These are phyloP conservation scores for Melitaea cinxia DNA, from an alignment of 1,140 invertebrate species.

Conservation along the genomic window DNA sequence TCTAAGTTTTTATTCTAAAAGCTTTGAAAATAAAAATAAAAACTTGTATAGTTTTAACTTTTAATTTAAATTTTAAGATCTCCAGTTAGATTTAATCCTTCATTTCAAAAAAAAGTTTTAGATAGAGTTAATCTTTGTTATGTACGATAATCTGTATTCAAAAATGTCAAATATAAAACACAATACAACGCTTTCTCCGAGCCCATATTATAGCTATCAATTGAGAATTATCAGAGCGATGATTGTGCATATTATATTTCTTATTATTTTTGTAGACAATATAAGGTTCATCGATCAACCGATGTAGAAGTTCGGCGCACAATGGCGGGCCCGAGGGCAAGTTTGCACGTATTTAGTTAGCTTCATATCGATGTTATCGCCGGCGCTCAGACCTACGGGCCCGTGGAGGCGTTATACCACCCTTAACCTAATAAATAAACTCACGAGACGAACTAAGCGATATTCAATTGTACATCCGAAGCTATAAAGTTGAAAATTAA, in stretches of 20 bases:
- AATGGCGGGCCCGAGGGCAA: conserved; percentile 38
- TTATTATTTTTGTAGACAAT: background rate
- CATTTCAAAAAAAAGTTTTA: no score
- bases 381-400: conserved; percentile 41
- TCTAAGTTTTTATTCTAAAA: no score
- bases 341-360: conserved; percentile 59
- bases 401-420: conserved; percentile 51
- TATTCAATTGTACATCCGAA: conserved; percentile 34
- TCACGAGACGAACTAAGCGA: conserved; percentile 24
- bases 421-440: conserved; percentile 54
- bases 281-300: conserved; percentile 15
- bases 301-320: conserved; percentile 37
- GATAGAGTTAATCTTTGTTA: no score
- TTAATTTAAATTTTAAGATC: no score
- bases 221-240: background rate
- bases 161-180: background rate
- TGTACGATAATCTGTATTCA: no score
- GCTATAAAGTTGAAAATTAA: conserved; percentile 44
- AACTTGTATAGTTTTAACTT: no score
- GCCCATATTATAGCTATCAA: background rate
- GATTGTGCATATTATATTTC: background rate
- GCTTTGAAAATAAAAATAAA: no score
- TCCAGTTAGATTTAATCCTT: no score
- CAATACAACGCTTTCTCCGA: no score
- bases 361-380: conserved; percentile 44